These are phyloP conservation scores for Tribolium castaneum DNA, from an alignment of 1,140 invertebrate genomes.

Conservation along the genomic window DNA sequence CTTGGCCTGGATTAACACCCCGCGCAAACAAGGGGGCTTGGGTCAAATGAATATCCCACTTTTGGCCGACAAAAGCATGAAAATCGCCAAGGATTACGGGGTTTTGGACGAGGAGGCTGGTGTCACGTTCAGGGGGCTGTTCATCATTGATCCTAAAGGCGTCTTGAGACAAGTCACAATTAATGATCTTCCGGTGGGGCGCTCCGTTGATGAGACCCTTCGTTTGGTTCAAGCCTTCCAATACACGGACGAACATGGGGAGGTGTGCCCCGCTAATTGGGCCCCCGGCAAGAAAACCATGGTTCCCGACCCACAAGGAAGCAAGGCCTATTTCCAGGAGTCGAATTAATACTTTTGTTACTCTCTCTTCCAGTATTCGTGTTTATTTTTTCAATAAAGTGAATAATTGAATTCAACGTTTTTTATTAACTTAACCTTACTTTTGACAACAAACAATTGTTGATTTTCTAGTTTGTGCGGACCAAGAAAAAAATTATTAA, in stretches of 20 bases:
- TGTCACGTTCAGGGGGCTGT: constrained; percentile 95
- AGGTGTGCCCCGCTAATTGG: constrained; percentile 98
- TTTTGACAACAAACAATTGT: too few relatives aligned
- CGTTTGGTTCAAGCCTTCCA: constrained; percentile 96
- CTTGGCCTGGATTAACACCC: constrained; percentile 94
- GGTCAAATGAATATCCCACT: constrained; percentile 97
- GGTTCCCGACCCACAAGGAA: constrained; percentile 87
- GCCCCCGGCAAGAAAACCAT: constrained; percentile 95
- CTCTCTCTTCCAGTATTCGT: constrained; percentile 9
- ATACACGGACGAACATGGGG: constrained; percentile 94
- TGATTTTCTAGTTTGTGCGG: too few relatives aligned
- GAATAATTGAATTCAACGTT: too few relatives aligned
- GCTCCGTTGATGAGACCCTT: constrained; percentile 91
- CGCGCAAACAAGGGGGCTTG: constrained; percentile 93
- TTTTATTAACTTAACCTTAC: too few relatives aligned
- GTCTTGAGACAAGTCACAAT: constrained; percentile 96
- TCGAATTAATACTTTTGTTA: constrained; percentile 65
- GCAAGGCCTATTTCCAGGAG: constrained; percentile 87
- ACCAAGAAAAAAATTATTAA: too few relatives aligned
- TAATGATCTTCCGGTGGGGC: constrained; percentile 97
- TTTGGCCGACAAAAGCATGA: constrained; percentile 90
- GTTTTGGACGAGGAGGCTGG: constrained; percentile 94
- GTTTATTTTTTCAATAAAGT: constrained; percentile 11
- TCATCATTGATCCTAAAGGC: constrained; percentile 92
- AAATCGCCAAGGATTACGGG: constrained; percentile 91